phyloP scores from a whole-genome alignment of 2,888 invertebrate genomes.

The Lasioglossum villosulum region DNA sequence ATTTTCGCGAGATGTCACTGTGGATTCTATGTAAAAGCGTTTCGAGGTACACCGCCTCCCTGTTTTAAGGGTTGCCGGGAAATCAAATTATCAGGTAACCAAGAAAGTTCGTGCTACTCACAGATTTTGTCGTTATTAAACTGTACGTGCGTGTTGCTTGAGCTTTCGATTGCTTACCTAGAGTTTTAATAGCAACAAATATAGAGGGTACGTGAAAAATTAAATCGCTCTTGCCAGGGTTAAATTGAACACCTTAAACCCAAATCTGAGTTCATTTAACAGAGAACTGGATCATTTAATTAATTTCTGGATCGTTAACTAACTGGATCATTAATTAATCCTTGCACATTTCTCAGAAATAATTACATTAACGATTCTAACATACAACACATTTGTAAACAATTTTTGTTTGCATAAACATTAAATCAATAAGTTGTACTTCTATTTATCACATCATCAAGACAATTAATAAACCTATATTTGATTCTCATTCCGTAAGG shows the following conservation, averaged over 20 bases:
- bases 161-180: neutral
- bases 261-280: no score
- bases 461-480: no score
- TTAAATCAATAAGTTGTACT: no score
- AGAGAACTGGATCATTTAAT: neutral
- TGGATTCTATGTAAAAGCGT: conserved; percentile 30
- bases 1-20: conserved; percentile 34
- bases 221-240: neutral
- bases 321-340: no score
- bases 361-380: neutral
- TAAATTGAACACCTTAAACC: no score
- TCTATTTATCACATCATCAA: neutral
- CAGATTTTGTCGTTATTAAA: neutral
- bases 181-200: neutral
- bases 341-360: neutral
- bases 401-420: no score
- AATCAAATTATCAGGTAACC: conserved; percentile 17
- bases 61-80: neutral
- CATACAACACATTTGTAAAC: no score
- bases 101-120: neutral
- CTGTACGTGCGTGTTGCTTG: neutral
- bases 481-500: no score
- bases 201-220: neutral
- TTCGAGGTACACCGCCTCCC: neutral
- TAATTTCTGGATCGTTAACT: no score